A percentile compares a stretch with the other conserved stretches of the same genome.
Evolutionary conservation across 2,888 invertebrate species (phyloP).

Genomic region (Panzeria rudis): DNA sequence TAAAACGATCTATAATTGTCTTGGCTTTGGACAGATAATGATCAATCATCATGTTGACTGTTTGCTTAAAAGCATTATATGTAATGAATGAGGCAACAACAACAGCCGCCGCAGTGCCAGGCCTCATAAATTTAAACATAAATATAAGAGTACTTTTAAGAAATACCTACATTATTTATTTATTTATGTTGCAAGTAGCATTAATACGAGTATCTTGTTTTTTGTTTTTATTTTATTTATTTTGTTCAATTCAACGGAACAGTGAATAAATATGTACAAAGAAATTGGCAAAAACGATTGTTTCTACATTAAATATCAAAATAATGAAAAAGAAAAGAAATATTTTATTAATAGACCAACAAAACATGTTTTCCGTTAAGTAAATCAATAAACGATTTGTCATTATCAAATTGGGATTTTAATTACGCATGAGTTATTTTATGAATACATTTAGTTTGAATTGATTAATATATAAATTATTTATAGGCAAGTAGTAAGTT

Average conservation of each 20-base stretch:
- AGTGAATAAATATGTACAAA: slow-evolving; percentile 47
- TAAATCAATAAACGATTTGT: slow-evolving; percentile 72
- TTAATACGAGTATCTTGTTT: too few relatives aligned
- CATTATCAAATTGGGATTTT: slow-evolving; percentile 68
- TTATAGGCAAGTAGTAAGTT: slow-evolving; percentile 5
- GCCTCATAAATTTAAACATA: slow-evolving; percentile 30
- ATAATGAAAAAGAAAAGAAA: slow-evolving; percentile 10
- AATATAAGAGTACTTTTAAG: neutral
- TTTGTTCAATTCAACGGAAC: slow-evolving; percentile 9
- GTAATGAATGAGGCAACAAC: slow-evolving; percentile 53
- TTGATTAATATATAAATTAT: slow-evolving; percentile 38
- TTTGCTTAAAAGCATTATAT: slow-evolving; percentile 49
- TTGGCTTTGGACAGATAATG: slow-evolving; percentile 70
- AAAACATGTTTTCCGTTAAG: slow-evolving; percentile 33
- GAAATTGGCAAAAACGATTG: slow-evolving; percentile 52
- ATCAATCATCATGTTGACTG: slow-evolving; percentile 68
- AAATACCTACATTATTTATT: neutral
- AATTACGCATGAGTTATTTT: slow-evolving; percentile 63
- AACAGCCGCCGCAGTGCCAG: slow-evolving; percentile 37
- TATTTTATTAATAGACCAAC: slow-evolving; percentile 35
- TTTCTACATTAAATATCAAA: slow-evolving; percentile 1
- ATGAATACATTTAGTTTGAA: slow-evolving; percentile 10
- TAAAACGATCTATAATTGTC: slow-evolving; percentile 73
- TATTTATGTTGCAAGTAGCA: slow-evolving; percentile 52
- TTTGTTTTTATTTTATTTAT: slow-evolving; percentile 3